A percentile compares a stretch with the other conserved stretches of the same genome.
phyloP scores from a whole-genome alignment of 2,888 invertebrate genomes.

The Meliscaeva auricollis region DNA sequence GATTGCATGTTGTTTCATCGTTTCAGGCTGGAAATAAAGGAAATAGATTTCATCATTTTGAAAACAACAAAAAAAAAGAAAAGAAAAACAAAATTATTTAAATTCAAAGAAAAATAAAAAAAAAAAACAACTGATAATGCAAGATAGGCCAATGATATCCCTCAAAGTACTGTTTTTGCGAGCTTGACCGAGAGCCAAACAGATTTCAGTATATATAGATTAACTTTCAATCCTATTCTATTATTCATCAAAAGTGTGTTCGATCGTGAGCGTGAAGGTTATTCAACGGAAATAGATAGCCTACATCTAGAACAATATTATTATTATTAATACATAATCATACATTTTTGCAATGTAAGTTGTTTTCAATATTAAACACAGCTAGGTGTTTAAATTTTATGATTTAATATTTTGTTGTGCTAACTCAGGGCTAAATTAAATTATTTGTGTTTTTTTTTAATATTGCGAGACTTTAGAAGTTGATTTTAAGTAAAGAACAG shows the following conservation, averaged over 20 bases:
- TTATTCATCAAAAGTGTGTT: constrained; percentile 69
- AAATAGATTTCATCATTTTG: constrained; percentile 58
- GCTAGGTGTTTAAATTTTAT: neutral
- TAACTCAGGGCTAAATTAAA: neutral
- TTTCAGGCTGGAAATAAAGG: constrained; percentile 89
- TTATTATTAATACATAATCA: constrained; percentile 3
- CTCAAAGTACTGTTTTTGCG: constrained; percentile 42
- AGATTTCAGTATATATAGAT: constrained; percentile 65
- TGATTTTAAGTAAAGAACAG: no score
- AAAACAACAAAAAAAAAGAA: constrained; percentile 11
- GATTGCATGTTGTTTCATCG: constrained; percentile 94
- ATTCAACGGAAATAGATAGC: constrained; percentile 46
- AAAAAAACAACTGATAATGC: constrained; percentile 26
- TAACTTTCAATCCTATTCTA: constrained; percentile 53
- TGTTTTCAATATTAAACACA: neutral
- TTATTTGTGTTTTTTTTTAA: neutral
- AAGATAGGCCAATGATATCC: constrained; percentile 55
- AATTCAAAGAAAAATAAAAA: neutral
- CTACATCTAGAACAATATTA: neutral
- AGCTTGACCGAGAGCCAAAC: constrained; percentile 29
- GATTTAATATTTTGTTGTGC: neutral
- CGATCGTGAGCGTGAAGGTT: constrained; percentile 69
- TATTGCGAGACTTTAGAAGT: no score
- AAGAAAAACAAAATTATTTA: constrained; percentile 3
- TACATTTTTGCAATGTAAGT: constrained; percentile 52